phyloP scores from a whole-genome alignment of 1,140 invertebrate genomes.

The Micrasema minimum region DNA sequence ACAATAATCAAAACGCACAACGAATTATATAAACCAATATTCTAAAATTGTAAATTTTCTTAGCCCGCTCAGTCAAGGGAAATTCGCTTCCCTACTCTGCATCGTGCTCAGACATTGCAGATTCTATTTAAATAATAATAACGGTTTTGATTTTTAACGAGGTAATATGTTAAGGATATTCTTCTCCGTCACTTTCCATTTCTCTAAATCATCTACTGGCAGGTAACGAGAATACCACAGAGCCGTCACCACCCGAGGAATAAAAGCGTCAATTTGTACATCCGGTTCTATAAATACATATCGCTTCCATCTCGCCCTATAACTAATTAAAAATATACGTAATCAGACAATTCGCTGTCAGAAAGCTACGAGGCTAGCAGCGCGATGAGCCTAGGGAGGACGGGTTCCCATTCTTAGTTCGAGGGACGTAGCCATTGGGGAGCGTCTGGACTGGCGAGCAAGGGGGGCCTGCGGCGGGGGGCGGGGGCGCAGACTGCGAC shows the following conservation, averaged over 20 bases:
- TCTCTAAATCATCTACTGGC: constrained; percentile 32
- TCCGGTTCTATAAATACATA: constrained; percentile 40
- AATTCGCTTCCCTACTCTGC: neutral
- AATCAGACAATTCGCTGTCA: neutral
- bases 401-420: constrained; percentile 50
- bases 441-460: constrained; percentile 9
- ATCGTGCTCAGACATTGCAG: neutral
- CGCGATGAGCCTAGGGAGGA: constrained; percentile 41
- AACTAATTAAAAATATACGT: neutral
- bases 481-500: constrained; percentile 10
- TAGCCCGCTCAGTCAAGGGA: neutral
- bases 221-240: constrained; percentile 17
- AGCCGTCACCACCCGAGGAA: constrained; percentile 14
- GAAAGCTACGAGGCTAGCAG: constrained; percentile 29
- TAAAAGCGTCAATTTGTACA: constrained; percentile 49
- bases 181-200: constrained; percentile 33
- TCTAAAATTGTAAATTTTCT: constrained; percentile 34
- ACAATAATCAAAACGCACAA: constrained; percentile 30
- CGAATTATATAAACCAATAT: constrained; percentile 29
- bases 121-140: constrained; percentile 47
- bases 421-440: constrained; percentile 43
- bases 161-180: constrained; percentile 53
- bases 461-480: neutral
- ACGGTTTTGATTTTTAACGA: constrained; percentile 45
- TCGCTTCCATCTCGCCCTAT: constrained; percentile 13